Base-by-base conservation (phyloP, 2,113 vertebrate genomes). In the Poeciliopsis occidentalis region DNA sequence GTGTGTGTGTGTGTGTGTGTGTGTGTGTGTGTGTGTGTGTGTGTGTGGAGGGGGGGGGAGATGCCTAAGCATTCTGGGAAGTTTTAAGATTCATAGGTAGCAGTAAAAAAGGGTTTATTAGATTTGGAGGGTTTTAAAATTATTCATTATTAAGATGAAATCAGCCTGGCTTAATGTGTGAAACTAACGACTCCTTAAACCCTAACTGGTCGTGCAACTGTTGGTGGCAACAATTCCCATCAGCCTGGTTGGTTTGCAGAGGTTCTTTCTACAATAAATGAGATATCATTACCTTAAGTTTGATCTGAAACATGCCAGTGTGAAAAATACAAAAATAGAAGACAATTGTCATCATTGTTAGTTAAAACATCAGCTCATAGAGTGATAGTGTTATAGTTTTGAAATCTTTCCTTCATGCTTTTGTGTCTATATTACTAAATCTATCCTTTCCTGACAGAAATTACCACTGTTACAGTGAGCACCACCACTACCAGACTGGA, bases 401-500 rank as follows among this genome's bases (percentile, higher is more conserved):
- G 39, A 41, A 41, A 15, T 54, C 47, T 54, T 54, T 54, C 22
- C 5, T 5, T 15, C n/a, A 8, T 39, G 51, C 12, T 70, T 3
- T 78, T 63, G 60, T 74, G 34, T 69, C 19, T 8, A 4, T 24
- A 26, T 30, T 19, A 1, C 32, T 72, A 7, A 34, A 51, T 29
- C 29, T 26, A 12, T 6, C 47, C 69, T 64, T 67, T 60, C 67
- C 72, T 78, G 64, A 19, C 88, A 99, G 97, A 98, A 80, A 93
- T 94, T 13, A 97, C 94, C 67, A 96, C 98, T 75, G 89, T 96
- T 22, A 97, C 95, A 0, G 87, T 95, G 41, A 95, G 95, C 61
- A 96, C 97, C 37, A 98, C 98, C 0, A n/a, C 95, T 69, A 95
- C 95, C 68, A 94, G 89, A 0, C 93, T 96, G 83, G 95, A 96